Percentiles rank a stretch among this genome's conserved stretches.
These are phyloP conservation scores for Bombus picipes DNA, from an alignment of 1,140 invertebrate genomes.

Conservation along the genomic window DNA sequence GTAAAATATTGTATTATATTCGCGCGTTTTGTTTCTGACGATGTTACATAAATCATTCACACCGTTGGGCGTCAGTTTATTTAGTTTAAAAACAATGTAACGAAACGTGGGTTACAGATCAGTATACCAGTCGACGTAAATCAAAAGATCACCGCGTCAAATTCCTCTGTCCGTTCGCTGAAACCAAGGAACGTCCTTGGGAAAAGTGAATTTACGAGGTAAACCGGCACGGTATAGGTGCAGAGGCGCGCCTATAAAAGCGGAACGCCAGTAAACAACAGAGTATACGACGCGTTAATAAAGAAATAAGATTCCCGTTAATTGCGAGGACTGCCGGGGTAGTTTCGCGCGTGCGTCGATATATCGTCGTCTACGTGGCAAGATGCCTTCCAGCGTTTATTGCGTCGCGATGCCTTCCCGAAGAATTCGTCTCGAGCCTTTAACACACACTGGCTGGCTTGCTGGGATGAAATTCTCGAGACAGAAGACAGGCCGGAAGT, in stretches of 20 bases:
- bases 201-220: background rate
- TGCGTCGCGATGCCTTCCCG: constrained; percentile 46
- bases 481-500: constrained; percentile 46
- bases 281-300: constrained; percentile 9
- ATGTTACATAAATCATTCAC: too few relatives aligned
- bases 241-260: background rate
- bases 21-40: too few relatives aligned
- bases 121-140: too few relatives aligned
- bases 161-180: background rate
- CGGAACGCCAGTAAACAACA: background rate
- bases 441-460: background rate
- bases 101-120: too few relatives aligned
- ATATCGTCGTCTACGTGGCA: background rate
- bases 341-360: constrained; percentile 6
- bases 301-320: constrained; percentile 34
- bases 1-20: too few relatives aligned
- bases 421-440: constrained; percentile 55
- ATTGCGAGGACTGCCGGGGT: background rate
- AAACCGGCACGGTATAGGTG: background rate
- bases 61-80: too few relatives aligned
- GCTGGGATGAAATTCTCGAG: constrained; percentile 59
- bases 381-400: constrained; percentile 49
- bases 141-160: background rate
- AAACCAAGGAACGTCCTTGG: background rate
- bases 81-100: too few relatives aligned